Conservation (phyloP, 2,113 vertebrate genomes). For the Petaurus breviceps region DNA sequence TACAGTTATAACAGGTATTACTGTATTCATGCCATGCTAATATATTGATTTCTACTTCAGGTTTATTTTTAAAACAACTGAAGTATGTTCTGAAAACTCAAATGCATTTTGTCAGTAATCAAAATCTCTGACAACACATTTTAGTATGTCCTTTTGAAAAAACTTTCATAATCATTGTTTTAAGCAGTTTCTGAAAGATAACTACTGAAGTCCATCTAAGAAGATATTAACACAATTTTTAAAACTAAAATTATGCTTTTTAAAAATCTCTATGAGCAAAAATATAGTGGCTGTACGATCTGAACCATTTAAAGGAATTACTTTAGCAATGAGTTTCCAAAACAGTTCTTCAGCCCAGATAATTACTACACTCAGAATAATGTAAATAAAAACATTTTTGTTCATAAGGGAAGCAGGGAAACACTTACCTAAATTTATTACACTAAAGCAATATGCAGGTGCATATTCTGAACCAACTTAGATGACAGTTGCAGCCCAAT, state of each 20-base stretch:
- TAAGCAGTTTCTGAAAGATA: conserved; percentile 18
- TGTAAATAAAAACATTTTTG: conserved; percentile 69
- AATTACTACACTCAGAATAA: conserved; percentile 67
- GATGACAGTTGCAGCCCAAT: conserved; percentile 99
- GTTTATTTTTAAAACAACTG: conserved; percentile 47
- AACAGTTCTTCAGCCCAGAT: conserved; percentile 74
- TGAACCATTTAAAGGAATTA: conserved; percentile 21
- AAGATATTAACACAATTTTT: conserved; percentile 27
- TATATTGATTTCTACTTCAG: not conserved
- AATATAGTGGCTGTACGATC: not conserved
- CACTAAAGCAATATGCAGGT: conserved; percentile 91
- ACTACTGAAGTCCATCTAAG: not conserved
- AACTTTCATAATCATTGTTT: conserved; percentile 32
- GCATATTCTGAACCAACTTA: conserved; percentile 99
- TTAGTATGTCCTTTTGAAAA: not conserved
- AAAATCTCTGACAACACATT: conserved; percentile 18
- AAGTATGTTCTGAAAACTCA: conserved; percentile 67
- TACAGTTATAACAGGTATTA: not conserved
- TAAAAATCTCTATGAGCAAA: conserved; percentile 17
- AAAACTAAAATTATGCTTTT: conserved; percentile 11
- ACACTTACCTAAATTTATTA: conserved; percentile 95
- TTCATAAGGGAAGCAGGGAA: conserved; percentile 84
- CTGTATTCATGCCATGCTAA: not conserved
- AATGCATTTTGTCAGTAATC: conserved; percentile 3
- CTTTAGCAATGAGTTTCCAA: conserved; percentile 74